These are phyloP conservation scores for Regulus satrapa DNA, from an alignment of 2,113 vertebrate species.

Conservation along the genomic window DNA sequence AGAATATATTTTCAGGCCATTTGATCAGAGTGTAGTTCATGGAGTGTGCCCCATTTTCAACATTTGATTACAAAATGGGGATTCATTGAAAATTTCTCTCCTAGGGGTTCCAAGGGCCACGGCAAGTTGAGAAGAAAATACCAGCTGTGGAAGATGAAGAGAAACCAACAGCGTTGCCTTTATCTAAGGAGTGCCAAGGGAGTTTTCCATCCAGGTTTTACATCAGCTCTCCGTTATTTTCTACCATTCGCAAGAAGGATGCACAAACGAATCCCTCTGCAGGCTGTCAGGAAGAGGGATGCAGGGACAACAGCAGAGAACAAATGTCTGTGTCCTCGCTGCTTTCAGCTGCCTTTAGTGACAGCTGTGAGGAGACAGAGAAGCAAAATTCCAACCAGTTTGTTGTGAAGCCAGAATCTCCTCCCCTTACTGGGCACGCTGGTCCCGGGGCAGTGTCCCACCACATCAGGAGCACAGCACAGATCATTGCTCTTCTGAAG, in stretches of 20 bases:
- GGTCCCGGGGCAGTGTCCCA: not conserved
- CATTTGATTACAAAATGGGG: not conserved
- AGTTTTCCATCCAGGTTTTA: conserved; percentile 30
- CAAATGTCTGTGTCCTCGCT: not conserved
- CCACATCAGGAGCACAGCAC: conserved; percentile 71
- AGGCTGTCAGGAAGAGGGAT: not conserved
- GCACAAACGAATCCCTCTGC: not conserved
- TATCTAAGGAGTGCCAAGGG: not conserved
- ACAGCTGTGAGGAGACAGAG: not conserved
- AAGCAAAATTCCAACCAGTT: not conserved
- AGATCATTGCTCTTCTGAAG: conserved; percentile 75
- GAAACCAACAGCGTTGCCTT: not conserved
- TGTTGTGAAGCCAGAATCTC: not conserved
- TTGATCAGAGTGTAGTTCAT: not conserved
- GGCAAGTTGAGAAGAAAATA: conserved; percentile 66
- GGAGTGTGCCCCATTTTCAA: not conserved
- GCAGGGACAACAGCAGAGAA: not conserved
- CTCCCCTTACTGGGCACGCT: not conserved
- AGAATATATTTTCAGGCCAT: not conserved
- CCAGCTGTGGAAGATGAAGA: not conserved
- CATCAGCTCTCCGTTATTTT: conserved; percentile 58
- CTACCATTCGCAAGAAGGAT: conserved; percentile 15
- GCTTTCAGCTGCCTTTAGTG: not conserved
- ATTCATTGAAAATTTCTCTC: not conserved
- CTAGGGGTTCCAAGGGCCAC: conserved; percentile 76